Evolutionary conservation across 2,888 invertebrate genomes (phyloP), one percentile per base, ranked within the genome.

Genomic region (Melieria omissa): DNA sequence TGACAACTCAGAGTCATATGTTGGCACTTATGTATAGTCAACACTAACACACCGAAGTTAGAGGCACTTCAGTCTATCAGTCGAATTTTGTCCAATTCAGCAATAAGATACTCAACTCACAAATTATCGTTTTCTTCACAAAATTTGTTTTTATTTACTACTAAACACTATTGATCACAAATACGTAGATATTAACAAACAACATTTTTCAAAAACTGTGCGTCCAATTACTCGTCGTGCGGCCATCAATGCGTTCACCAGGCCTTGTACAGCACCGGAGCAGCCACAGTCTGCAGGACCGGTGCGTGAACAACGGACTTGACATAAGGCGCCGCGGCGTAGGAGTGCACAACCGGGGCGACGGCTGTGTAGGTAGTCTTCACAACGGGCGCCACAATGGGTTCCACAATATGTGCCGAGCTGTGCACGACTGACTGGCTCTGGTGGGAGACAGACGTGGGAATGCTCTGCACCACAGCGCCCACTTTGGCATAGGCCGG

Each of bases 381-480:
- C 6, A 78, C 52, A 42, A 78, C 74, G 14, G 80, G 81, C 29
- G 80, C 78, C 7, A 79, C 74, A 74, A 81, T 79, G 46, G 80
- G 80, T 62, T 81, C 69, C 9, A 81, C 81, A 66, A 78, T 69
- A 71, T 80, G 77, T 47, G 79, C 81, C 6, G 80, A 80, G 29
- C 87, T 84, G 65, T 85, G 88, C 10, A 88, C 82, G 74, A 89
- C 88, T 10, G 88, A 78, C 12, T 88, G 87, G 62, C 88, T 87
- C 76, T 89, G 89, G 73, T 89, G 89, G 7, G 89, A 89, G 0
- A 89, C 88, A 3, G 89, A 88, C 9, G 88, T 89, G 4, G 89
- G 89, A 83, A 88, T 87, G 70, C 82, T 80, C 73, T 81, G 78
- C 54, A 84, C 81, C 52, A 81, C 74, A 66, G 80, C 79, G 71